Conservation (phyloP, 2,797 vertebrate species). For the Falco peregrinus region DNA sequence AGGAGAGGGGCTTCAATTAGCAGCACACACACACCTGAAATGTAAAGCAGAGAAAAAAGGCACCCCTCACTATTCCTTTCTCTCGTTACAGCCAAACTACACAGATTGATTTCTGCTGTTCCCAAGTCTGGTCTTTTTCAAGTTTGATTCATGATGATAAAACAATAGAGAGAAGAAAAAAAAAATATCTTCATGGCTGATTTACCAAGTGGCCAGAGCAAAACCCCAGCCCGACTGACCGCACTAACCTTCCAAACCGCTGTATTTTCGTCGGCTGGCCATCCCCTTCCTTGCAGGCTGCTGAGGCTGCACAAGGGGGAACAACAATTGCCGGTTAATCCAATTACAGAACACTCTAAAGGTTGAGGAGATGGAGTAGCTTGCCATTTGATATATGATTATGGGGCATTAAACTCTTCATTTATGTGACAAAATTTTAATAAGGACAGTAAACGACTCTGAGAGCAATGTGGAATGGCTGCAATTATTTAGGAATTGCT, state of each 20-base stretch:
- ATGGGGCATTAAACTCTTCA: not conserved
- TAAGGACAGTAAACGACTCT: not conserved
- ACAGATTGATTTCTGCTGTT: not conserved
- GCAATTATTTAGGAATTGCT: not conserved
- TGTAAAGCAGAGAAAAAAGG: not conserved
- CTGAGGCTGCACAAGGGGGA: not conserved
- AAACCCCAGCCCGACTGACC: not conserved
- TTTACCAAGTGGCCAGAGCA: not conserved
- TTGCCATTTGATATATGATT: not conserved
- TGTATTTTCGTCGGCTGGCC: not conserved
- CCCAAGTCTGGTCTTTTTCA: not conserved
- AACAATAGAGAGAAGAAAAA: not conserved
- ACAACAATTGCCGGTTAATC: not conserved
- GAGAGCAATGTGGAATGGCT: not conserved
- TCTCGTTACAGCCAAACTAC: not conserved
- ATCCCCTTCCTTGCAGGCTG: not conserved
- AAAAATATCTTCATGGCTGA: rapidly evolving
- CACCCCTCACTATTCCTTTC: not conserved
- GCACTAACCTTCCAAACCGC: not conserved
- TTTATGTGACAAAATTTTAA: not conserved
- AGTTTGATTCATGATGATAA: not conserved
- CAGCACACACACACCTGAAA: not conserved
- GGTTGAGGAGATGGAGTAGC: not conserved
- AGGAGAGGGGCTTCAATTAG: not conserved
- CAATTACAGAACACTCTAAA: not conserved